Evolutionary conservation across 2,888 invertebrate species (phyloP), one percentile per base, ranked within the genome.

Genomic region (Saturnia japonica): DNA sequence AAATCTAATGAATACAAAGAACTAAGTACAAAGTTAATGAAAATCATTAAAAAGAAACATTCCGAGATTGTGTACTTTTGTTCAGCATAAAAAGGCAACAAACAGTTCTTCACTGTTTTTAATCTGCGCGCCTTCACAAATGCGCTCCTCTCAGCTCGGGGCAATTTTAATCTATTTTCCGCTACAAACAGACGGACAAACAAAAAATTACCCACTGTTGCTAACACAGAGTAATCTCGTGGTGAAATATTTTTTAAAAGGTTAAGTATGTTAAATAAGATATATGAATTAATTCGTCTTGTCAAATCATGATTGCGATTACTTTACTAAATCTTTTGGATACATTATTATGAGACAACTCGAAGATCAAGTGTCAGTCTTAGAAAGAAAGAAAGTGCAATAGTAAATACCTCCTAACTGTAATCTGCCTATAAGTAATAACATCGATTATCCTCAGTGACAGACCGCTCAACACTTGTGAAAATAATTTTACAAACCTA

Each of bases 121-220:
- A 93, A 91, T 92, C 89, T 91, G 85, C 87, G 81, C 87, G 87
- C 89, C 85, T 90, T 90, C 88, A 86, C 87, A 85, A 83, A 83
- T 84, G 78, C 73, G 79, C 82, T 83, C 82, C 85, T 85, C 86
- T 83, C 82, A 84, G 91, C 91, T 82, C 74, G 80, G 74, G 89
- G 91, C 88, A 83, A 87, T 92, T 93, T 93, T 91, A 93, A 93
- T 92, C 89, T 91, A 85, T 90, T 90, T 87, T 82, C 85, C 81
- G 78, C 81, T 83, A 78, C 80, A 81, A 78, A 84, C 83, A 83
- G 85, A 85, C 84, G 80, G 78, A 87, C 84, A 85, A 86, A 88
- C 85, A 83, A 83, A 87, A 78, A 75, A 72, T 62, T 57, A 67
- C 69, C 72, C 69, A 75, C 70, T 75, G 74, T 76, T 75, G 78